Conservation (phyloP, 2,888 invertebrate species). For the Tetragonula carbonaria region DNA sequence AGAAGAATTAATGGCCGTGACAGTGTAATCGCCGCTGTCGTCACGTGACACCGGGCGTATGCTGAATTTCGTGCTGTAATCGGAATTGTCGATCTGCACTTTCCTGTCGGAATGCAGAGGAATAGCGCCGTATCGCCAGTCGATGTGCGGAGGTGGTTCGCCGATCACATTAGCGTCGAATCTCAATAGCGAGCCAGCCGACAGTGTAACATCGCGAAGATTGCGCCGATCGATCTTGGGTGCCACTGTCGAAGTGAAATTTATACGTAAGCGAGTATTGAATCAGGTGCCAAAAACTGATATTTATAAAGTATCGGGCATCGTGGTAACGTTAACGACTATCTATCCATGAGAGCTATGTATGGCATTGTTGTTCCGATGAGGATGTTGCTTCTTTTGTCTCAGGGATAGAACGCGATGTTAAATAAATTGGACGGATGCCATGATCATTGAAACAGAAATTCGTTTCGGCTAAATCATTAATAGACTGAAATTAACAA, state of each 20-base stretch:
- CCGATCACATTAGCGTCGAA: slow-evolving; percentile 97
- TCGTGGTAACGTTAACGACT: neutral
- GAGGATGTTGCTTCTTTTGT: slow-evolving; percentile 24
- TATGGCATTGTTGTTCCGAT: slow-evolving; percentile 14
- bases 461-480: neutral
- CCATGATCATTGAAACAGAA: slow-evolving; percentile 24
- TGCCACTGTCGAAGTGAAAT: slow-evolving; percentile 87
- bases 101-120: slow-evolving; percentile 89
- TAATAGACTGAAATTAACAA: neutral
- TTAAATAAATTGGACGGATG: slow-evolving; percentile 11
- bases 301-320: slow-evolving; percentile 46
- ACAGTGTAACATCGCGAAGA: slow-evolving; percentile 94
- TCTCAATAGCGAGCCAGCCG: slow-evolving; percentile 96
- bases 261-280: slow-evolving; percentile 32
- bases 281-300: slow-evolving; percentile 44
- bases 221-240: slow-evolving; percentile 98
- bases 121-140: slow-evolving; percentile 95
- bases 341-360: neutral
- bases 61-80: slow-evolving; percentile 94
- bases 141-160: slow-evolving; percentile 96
- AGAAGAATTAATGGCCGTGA: slow-evolving; percentile 94
- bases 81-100: slow-evolving; percentile 92
- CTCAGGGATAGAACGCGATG: slow-evolving; percentile 45
- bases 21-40: slow-evolving; percentile 94
- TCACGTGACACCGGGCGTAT: slow-evolving; percentile 92